Evolutionary conservation across 2,797 vertebrate species (phyloP), one percentile per base, ranked within the genome.

Genomic region (Acanthopagrus latus): DNA sequence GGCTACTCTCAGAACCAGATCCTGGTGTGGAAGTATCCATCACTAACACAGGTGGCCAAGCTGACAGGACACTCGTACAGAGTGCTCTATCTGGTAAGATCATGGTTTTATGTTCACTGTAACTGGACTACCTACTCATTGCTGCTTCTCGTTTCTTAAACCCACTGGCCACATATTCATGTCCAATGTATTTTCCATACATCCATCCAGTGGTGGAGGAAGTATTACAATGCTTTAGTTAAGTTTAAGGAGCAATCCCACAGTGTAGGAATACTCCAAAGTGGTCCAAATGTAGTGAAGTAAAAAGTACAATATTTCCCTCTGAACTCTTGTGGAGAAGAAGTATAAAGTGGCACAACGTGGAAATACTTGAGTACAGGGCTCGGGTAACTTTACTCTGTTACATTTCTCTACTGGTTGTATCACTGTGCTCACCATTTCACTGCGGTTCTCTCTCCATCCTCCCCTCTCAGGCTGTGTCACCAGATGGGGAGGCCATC

Each of bases 1-100:
- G 96, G 96, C 64, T 96, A 96, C 92, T 96, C 96, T 59, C 96
- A 96, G 91, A 96, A 96, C 89, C 96, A 96, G 92, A 96, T 96
- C 83, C 92, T 96, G 87, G 95, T 96, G 86, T 96, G 96, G 96
- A 96, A 96, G 79, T 96, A 96, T 83, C 96, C 96, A 0, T 96
- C 96, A 0, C 92, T 96, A 18, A 96, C 95, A 1, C 96, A 96
- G 82, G 96, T 96, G 89, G 95, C 96, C 86, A 96, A 96, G 86
- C 65, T 96, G 77, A 96, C 96, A 0, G 96, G 96, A 78, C 96
- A 96, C 90, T 96, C 96, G 8, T 96, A 96, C 88, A 92, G 96
- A 84, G 96, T 96, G 43, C 86, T 96, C 7, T 96, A 96, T 81
- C 91, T 96, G 94, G 96, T 96, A 80, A 87, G 94, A 69, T 20